Evolutionary conservation across 1,140 invertebrate species (phyloP).

Genomic region (Philopotamus ludificatus): DNA sequence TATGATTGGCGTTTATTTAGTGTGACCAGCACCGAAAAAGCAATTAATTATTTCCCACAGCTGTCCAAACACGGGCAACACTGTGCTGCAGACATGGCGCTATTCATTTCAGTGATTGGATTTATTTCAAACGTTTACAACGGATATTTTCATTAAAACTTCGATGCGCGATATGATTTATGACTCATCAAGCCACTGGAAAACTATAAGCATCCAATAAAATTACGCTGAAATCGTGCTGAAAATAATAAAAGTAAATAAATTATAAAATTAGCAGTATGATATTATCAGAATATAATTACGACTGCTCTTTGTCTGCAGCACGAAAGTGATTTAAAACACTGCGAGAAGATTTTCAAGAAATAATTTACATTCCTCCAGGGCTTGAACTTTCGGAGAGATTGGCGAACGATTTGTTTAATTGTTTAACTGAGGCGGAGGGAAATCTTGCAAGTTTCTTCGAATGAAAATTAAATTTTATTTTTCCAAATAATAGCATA

Average conservation of each 20-base stretch:
- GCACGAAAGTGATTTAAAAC: constrained; percentile 8
- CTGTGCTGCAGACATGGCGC: not conserved
- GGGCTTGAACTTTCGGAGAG: not conserved
- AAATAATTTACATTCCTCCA: constrained; percentile 9
- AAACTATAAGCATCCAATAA: not conserved
- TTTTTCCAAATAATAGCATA: too few relatives aligned
- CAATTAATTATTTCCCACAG: not conserved
- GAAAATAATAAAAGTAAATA: not conserved
- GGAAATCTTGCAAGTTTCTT: not conserved
- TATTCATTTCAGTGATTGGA: not conserved
- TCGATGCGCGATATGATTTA: not conserved
- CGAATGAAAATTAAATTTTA: not conserved
- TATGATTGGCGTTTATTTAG: too few relatives aligned
- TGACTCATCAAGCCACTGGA: not conserved
- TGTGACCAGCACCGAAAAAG: too few relatives aligned
- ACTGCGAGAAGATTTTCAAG: constrained; percentile 4
- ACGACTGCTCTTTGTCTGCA: too few relatives aligned
- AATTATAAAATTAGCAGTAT: not conserved
- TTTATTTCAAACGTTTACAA: not conserved
- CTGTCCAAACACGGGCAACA: not conserved
- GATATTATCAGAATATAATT: not conserved
- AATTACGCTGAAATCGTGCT: not conserved
- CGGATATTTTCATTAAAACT: not conserved
- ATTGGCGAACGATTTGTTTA: not conserved
- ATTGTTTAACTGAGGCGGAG: not conserved